Evolutionary conservation across 1,140 invertebrate species (phyloP).

Genomic region (Dendrolimus punctatus): DNA sequence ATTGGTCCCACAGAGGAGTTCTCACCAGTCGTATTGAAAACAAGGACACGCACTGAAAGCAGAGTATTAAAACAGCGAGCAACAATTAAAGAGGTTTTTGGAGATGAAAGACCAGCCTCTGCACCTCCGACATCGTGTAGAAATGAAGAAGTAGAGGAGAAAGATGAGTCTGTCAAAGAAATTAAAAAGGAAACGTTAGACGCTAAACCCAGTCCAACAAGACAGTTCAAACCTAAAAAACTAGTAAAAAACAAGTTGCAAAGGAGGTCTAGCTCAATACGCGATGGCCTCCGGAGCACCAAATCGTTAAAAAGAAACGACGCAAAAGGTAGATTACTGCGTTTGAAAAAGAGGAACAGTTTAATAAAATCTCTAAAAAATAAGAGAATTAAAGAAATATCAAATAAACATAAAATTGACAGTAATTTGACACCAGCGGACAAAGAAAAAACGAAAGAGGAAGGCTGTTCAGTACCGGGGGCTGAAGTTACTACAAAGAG

Average conservation of each 20-base stretch:
- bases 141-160: conserved; percentile 46
- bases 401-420: conserved; percentile 54
- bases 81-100: conserved; percentile 86
- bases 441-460: conserved; percentile 47
- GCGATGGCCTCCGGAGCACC: conserved; percentile 73
- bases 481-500: conserved; percentile 44
- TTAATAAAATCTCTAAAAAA: conserved; percentile 70
- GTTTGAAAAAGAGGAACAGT: conserved; percentile 72
- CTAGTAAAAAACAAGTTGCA: conserved; percentile 47
- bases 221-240: conserved; percentile 47
- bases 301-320: conserved; percentile 74
- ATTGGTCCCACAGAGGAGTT: conserved; percentile 75
- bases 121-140: conserved; percentile 69
- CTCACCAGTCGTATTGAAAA: conserved; percentile 80
- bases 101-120: conserved; percentile 71
- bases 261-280: conserved; percentile 65
- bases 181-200: conserved; percentile 47
- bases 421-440: conserved; percentile 43
- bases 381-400: conserved; percentile 51
- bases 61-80: conserved; percentile 82
- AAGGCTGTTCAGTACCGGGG: conserved; percentile 28
- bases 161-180: conserved; percentile 29
- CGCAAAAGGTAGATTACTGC: conserved; percentile 71
- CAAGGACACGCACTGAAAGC: conserved; percentile 83
- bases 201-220: conserved; percentile 25